Percentiles rank a stretch among this genome's conserved stretches.
These are phyloP conservation scores for Hyposoter dolosus DNA, from an alignment of 2,888 invertebrate species.

Conservation along the genomic window DNA sequence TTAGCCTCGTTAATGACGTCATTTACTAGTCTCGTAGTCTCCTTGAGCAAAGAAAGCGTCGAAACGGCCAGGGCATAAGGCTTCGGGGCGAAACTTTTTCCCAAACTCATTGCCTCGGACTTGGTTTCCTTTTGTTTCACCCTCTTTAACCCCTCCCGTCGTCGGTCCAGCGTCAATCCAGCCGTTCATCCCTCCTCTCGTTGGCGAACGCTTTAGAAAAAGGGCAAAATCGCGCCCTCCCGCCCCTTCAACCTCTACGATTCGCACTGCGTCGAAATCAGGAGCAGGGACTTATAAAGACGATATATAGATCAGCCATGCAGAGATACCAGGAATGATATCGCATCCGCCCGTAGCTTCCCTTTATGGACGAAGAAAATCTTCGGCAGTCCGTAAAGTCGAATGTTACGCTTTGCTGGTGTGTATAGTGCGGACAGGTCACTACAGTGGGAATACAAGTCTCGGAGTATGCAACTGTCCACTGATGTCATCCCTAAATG, in stretches of 20 bases:
- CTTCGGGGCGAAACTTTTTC: conserved; percentile 42
- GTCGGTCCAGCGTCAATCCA: conserved; percentile 38
- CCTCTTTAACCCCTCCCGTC: conserved; percentile 28
- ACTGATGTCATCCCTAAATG: conserved; percentile 53
- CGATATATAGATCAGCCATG: conserved; percentile 30
- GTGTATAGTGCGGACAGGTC: conserved; percentile 1
- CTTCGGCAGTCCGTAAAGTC: conserved; percentile 52
- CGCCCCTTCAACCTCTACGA: background rate
- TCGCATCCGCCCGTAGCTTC: conserved; percentile 6
- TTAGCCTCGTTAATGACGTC: conserved; percentile 81
- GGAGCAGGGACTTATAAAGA: conserved; percentile 22
- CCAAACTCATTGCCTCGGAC: conserved; percentile 47
- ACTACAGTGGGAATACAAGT: conserved; percentile 48
- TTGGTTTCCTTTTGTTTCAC: conserved; percentile 43
- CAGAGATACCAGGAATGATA: conserved; percentile 32
- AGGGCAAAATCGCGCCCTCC: background rate
- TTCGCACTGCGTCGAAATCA: conserved; percentile 20
- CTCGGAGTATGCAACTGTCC: conserved; percentile 45
- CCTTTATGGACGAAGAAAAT: conserved; percentile 36
- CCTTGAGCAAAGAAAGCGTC: conserved; percentile 66
- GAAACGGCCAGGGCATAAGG: conserved; percentile 59
- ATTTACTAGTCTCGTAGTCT: conserved; percentile 78
- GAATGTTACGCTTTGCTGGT: conserved; percentile 50
- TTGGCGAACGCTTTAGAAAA: conserved; percentile 36
- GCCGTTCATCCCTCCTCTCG: conserved; percentile 45